A percentile compares a stretch with the other conserved stretches of the same genome.
Evolutionary conservation across 30 jellyfish, hydroid and myxozoan genomes (phyloP).

Genomic region (Rhopilema esculentum): DNA sequence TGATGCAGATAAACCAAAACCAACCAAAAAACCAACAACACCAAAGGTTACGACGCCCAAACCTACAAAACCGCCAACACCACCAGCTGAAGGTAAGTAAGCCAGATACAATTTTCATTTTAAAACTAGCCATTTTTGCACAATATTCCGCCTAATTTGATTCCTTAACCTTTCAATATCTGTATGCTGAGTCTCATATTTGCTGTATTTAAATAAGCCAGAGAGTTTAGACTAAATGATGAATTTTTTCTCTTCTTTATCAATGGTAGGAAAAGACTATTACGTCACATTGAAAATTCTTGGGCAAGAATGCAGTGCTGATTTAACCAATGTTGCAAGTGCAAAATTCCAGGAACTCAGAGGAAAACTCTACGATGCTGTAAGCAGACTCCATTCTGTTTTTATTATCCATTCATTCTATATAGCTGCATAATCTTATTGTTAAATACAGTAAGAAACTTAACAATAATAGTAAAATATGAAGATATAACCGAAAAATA

Average conservation of each 20-base stretch:
- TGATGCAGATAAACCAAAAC: constrained; percentile 53
- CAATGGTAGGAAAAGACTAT: constrained; percentile 82
- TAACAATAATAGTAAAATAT: no score
- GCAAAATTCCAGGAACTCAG: constrained; percentile 90
- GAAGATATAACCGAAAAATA: no score
- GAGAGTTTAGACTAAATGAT: no score
- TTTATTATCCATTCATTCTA: background rate
- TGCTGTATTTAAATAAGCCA: no score
- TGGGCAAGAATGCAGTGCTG: constrained; percentile 91
- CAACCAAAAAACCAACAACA: constrained; percentile 86
- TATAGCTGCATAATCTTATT: no score
- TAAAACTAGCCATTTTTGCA: no score
- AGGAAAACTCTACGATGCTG: constrained; percentile 93
- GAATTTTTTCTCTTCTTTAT: no score
- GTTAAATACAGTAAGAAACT: no score
- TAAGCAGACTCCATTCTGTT: constrained; percentile 29
- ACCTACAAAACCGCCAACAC: constrained; percentile 91
- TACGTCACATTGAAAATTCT: constrained; percentile 84
- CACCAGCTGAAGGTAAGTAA: constrained; percentile 86
- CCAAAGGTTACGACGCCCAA: constrained; percentile 90
- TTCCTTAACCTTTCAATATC: no score
- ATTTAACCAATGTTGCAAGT: constrained; percentile 68
- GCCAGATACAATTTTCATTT: no score
- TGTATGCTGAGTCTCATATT: background rate
- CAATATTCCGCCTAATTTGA: no score